These are phyloP conservation scores for Tetramorium bicarinatum DNA, from an alignment of 2,888 invertebrate genomes.

Conservation along the genomic window DNA sequence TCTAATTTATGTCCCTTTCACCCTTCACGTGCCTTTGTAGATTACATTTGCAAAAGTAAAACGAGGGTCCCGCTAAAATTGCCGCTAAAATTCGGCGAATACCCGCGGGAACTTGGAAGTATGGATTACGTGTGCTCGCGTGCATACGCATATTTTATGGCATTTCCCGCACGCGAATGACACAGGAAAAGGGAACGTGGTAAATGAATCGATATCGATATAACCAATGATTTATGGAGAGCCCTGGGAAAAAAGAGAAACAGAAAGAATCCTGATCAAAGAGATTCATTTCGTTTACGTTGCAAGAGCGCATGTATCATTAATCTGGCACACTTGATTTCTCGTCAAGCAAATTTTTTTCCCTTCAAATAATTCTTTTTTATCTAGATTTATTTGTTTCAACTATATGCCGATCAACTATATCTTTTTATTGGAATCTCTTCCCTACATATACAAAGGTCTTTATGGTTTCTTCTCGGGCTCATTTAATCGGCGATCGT, in stretches of 20 bases:
- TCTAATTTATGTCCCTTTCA: not conserved
- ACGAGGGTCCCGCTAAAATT: slow-evolving; percentile 9
- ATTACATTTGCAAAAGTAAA: slow-evolving; percentile 65
- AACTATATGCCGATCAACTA: not conserved
- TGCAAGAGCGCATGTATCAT: not conserved
- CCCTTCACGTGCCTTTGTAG: slow-evolving; percentile 48
- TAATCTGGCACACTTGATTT: not conserved
- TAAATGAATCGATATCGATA: slow-evolving; percentile 9
- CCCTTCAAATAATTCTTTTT: not conserved
- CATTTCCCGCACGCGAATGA: slow-evolving; percentile 44
- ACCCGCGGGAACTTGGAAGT: slow-evolving; percentile 71
- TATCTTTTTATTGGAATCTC: slow-evolving; percentile 22
- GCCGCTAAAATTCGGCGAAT: slow-evolving; percentile 59
- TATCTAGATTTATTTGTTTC: not conserved
- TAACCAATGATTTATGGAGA: not conserved
- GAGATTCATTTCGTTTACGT: not conserved
- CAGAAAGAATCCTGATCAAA: not conserved
- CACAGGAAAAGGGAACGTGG: slow-evolving; percentile 24
- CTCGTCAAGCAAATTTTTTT: not conserved
- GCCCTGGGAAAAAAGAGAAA: not conserved
- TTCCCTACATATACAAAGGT: not conserved
- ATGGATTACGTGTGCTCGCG: slow-evolving; percentile 76
- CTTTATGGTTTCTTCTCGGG: not conserved
- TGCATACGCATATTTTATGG: slow-evolving; percentile 77
- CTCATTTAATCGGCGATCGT: not conserved